These are phyloP conservation scores for Globicephala melas DNA, from an alignment of 2,113 vertebrate genomes.

Conservation along the genomic window DNA sequence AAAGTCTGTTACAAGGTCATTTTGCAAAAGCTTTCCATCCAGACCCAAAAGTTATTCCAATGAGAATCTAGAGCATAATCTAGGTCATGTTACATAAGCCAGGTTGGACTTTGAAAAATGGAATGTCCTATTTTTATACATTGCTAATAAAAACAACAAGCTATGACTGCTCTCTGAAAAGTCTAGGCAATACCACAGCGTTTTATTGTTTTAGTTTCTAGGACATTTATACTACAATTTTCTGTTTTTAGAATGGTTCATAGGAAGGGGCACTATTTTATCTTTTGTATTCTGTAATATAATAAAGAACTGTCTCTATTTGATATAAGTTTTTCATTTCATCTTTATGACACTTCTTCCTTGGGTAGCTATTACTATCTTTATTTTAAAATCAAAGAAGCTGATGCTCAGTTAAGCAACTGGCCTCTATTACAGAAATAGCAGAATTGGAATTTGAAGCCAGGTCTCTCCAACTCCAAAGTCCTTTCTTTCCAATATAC, in stretches of 20 bases:
- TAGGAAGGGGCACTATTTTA: background rate
- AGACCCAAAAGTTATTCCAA: background rate
- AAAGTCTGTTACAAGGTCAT: background rate
- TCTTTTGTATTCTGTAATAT: background rate
- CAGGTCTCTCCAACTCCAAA: background rate
- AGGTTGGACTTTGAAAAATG: slow-evolving; percentile 37
- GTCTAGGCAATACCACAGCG: background rate
- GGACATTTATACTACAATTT: background rate
- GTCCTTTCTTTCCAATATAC: background rate
- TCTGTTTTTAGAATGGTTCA: slow-evolving; percentile 9
- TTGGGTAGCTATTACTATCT: background rate
- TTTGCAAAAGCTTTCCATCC: slow-evolving; percentile 17
- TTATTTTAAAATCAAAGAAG: slow-evolving; percentile 10
- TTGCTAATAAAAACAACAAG: slow-evolving; percentile 18
- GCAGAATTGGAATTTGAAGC: background rate
- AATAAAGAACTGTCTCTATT: background rate
- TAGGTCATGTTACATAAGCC: slow-evolving; percentile 2
- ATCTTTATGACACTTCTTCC: background rate
- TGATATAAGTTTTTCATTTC: background rate
- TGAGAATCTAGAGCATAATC: background rate
- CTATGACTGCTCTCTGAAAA: slow-evolving; percentile 12
- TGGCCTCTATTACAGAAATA: background rate
- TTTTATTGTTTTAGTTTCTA: background rate
- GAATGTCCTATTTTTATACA: slow-evolving; percentile 29
- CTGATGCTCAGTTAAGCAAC: background rate